Base-by-base conservation (phyloP, 2,888 invertebrate genomes). In the Apodemia duryi region DNA sequence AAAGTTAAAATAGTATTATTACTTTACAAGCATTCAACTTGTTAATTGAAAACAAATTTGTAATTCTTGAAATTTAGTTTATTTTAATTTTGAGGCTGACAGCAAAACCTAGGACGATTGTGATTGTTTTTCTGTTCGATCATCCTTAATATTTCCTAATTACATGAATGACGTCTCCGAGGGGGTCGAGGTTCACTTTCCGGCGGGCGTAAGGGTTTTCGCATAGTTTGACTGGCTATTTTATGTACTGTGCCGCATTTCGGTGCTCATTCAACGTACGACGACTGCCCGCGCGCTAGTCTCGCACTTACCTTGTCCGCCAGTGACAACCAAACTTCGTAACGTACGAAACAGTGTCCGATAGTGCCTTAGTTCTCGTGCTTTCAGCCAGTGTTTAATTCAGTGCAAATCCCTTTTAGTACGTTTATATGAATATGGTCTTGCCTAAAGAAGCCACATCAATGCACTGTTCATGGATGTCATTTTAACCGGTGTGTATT, bases 401-500 rank as follows among this genome's bases (percentile, higher is more conserved):
- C 69, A 71, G 72, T 76, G 66, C 63, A 65, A 62, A 72, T 73
- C 70, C 78, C 46, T 65, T 81, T 80, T 71, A 73, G 73, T 73
- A 67, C 81, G 83, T 83, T 71, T 69, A 78, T 84, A 86, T 85
- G 87, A 90, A 90, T 86, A 91, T 91, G 91, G 87, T 90, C 91
- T 91, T 91, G 87, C 83, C 83, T 79, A 77, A 82, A 84, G 88
- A 86, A 90, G 79, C 85, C 75, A 85, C 84, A 82, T 91, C 91
- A 91, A 89, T 91, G 91, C 87, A 80, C 88, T 91, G 88, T 91
- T 91, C 91, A 91, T 91, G 91, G 91, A 91, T 91, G 90, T 91
- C 86, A 85, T 89, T 87, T 90, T 91, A 90, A 91, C 84, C 82
- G 91, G 91, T 91, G 88, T 85, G 91, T 91, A 82, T 69, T 80